phyloP scores from a whole-genome alignment of 2,113 vertebrate genomes.

The Nannospalax galili region DNA sequence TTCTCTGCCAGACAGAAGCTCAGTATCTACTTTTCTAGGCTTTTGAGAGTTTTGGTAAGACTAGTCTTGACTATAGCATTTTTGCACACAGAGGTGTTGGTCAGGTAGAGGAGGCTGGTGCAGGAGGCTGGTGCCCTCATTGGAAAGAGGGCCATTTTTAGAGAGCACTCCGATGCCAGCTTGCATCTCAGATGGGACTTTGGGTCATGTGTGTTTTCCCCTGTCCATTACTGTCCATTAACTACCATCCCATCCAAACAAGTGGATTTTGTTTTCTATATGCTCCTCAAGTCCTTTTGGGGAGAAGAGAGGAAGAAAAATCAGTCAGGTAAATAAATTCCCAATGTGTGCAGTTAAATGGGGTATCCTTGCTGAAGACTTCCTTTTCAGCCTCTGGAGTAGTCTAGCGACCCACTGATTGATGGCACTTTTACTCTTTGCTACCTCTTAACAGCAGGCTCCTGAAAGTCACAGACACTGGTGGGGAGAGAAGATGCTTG shows the following conservation, averaged over 20 bases:
- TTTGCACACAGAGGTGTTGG: not conserved
- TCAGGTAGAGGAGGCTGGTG: fast-evolving
- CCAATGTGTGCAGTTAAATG: fast-evolving
- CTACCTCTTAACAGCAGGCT: not conserved
- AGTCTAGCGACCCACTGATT: fast-evolving
- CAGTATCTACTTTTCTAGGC: fast-evolving
- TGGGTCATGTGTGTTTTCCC: not conserved
- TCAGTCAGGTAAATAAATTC: not conserved
- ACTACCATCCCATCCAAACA: not conserved
- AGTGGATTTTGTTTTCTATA: not conserved
- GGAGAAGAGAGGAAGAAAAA: not conserved
- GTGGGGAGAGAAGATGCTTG: too few relatives aligned
- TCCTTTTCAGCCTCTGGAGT: not conserved
- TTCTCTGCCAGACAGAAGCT: fast-evolving
- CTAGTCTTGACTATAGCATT: not conserved
- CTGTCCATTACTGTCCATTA: too few relatives aligned
- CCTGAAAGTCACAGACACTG: fast-evolving
- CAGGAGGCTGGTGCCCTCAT: fast-evolving
- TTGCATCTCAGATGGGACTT: fast-evolving
- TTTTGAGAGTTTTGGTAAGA: fast-evolving
- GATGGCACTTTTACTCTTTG: fast-evolving
- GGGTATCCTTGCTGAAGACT: not conserved
- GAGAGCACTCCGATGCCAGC: too few relatives aligned
- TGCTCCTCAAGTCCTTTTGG: not conserved
- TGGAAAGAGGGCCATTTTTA: not conserved